Evolutionary conservation across 2,113 vertebrate genomes (phyloP).

Genomic region (Picathartes gymnocephalus): DNA sequence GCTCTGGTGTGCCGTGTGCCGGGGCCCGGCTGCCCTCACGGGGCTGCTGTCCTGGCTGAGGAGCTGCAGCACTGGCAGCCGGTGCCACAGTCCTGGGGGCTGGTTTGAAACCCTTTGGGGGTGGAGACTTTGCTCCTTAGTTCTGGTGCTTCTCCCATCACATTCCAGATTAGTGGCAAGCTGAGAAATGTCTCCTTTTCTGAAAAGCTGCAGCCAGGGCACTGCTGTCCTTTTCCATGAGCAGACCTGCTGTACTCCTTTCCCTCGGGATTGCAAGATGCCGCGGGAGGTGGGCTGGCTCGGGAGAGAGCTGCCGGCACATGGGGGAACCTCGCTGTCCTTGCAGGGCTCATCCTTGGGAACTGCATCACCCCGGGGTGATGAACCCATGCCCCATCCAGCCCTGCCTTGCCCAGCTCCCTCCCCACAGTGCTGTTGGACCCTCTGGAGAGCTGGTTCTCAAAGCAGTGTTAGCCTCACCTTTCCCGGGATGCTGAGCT

Average conservation of each 20-base stretch:
- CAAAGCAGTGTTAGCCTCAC: fast-evolving
- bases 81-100: fast-evolving
- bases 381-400: not conserved
- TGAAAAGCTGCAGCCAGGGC: not conserved
- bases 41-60: not conserved
- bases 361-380: not conserved
- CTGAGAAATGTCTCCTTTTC: not conserved
- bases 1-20: not conserved
- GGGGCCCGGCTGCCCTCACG: not conserved
- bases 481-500: not conserved
- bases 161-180: not conserved
- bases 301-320: fast-evolving
- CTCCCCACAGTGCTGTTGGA: not conserved
- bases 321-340: not conserved
- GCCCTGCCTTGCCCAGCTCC: not conserved
- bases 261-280: fast-evolving
- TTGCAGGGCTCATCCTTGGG: not conserved
- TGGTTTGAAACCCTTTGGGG: not conserved
- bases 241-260: not conserved
- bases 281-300: fast-evolving
- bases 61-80: not conserved
- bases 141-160: not conserved
- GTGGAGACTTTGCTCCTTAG: not conserved
- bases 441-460: not conserved
- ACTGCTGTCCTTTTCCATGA: not conserved